Percentiles rank a stretch among this genome's conserved stretches.
Evolutionary conservation across 1,140 invertebrate genomes (phyloP).

Genomic region (Drosophila eugracilis): DNA sequence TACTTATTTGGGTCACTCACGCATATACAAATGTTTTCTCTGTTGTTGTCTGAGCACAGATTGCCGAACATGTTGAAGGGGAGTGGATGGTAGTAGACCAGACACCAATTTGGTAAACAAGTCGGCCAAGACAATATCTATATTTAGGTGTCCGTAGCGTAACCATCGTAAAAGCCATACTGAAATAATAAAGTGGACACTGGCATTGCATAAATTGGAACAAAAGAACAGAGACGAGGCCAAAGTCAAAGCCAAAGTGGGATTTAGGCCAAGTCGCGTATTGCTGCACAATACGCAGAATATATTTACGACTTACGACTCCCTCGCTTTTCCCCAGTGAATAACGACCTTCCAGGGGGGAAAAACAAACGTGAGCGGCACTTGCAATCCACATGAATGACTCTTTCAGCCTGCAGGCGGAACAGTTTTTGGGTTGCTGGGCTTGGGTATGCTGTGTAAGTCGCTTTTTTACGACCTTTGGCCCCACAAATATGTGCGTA

Average conservation of each 20-base stretch:
- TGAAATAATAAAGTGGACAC: constrained; percentile 53
- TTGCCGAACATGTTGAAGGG: constrained; percentile 29
- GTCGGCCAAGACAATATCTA: constrained; percentile 51
- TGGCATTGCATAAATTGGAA: constrained; percentile 44
- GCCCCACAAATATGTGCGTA: constrained; percentile 67
- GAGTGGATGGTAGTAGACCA: constrained; percentile 2
- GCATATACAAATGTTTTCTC: constrained; percentile 34
- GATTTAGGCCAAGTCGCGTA: constrained; percentile 48
- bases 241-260: constrained; percentile 34
- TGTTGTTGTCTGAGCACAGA: constrained; percentile 50
- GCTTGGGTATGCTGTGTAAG: constrained; percentile 41
- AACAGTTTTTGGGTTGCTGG: not conserved
- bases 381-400: constrained; percentile 49
- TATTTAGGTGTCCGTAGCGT: constrained; percentile 55
- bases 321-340: constrained; percentile 18
- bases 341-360: constrained; percentile 18
- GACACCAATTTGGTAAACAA: constrained; percentile 56
- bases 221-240: not conserved
- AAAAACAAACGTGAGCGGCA: constrained; percentile 31
- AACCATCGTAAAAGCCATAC: constrained; percentile 38
- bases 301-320: constrained; percentile 51
- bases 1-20: constrained; percentile 62
- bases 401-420: constrained; percentile 11
- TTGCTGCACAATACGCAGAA: constrained; percentile 47
- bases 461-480: constrained; percentile 70